Evolutionary conservation across 2,797 vertebrate genomes (phyloP), one percentile per base, ranked within the genome.

Genomic region (Melanotaenia parkinsoni): DNA sequence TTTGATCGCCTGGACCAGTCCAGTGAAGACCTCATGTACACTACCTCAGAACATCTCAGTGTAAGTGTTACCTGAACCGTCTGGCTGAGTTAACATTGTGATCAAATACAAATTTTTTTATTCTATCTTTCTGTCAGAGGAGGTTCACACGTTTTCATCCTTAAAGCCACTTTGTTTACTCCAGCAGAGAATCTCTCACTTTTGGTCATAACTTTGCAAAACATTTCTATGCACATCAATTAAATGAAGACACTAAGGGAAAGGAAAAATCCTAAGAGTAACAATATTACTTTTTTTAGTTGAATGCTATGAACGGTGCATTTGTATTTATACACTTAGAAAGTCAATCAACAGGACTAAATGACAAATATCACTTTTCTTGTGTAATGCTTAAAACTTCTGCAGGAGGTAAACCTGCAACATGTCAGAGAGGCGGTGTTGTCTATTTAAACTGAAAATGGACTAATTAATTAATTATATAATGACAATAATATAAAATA

Each of bases 21-120:
- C 68, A 90, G 87, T 72, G 94, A 93, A 7, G 91, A 95, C 28
- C 92, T 97, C 64, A 93, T 94, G 86, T 92, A 70, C 8, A 45
- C 94, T 69, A 98, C 97, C 77, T 90, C 93, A 0, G 96, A 97
- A 77, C 97, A 98, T 80, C 96, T 98, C 77, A 97, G 92, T 9
- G 97, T 98, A 78, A 88, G 96, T 82, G 26, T 40, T 26, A 16
- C 24, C 18, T 2, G 4, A 32, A 4, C 5, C n/a, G 4, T 20
- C 20, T 24, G n/a, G 50, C n/a, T 3, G 47, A 51, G 50, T 51
- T 51, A 18, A 51, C 3, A 51, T 24, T 1, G 24, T 24, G 22
- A 24, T 4, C 50, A 24, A 11, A 51, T 7, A 24, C 22, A 24
- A 51, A 3, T 51, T 51, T 13, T 11, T 6, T 22, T 10, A 51